Evolutionary conservation across 2,113 vertebrate species (phyloP).

Genomic region (Natator depressus): DNA sequence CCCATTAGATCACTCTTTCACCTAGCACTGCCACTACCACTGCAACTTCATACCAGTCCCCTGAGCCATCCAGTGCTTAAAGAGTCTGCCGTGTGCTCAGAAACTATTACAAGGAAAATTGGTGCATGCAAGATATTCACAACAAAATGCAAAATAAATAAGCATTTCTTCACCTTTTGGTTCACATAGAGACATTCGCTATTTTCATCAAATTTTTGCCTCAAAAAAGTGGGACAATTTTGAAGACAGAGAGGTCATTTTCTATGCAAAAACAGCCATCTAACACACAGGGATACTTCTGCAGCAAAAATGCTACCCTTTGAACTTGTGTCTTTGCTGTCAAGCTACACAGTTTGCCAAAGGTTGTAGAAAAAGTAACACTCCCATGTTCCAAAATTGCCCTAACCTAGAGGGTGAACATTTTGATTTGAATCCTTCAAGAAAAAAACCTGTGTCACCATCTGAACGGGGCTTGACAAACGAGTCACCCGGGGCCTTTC

Average conservation of each 20-base stretch:
- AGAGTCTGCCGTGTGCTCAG: background rate
- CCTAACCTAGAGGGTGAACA: background rate
- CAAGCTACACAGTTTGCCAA: background rate
- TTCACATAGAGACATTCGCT: background rate
- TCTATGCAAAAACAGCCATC: background rate
- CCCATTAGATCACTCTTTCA: rapidly evolving
- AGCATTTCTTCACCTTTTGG: background rate
- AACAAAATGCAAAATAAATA: background rate
- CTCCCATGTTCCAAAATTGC: background rate
- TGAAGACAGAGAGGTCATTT: conserved; percentile 4
- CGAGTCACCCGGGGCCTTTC: background rate
- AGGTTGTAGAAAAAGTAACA: conserved; percentile 7
- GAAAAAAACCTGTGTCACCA: background rate
- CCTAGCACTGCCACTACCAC: background rate
- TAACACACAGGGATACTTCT: background rate
- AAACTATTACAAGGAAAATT: background rate
- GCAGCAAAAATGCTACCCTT: background rate
- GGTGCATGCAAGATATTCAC: background rate
- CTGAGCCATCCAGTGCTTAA: background rate
- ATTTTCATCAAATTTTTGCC: background rate
- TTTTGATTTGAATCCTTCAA: background rate
- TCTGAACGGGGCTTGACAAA: background rate
- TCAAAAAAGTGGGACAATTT: background rate
- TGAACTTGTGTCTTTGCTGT: background rate
- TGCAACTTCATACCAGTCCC: background rate